Evolutionary conservation across 2,888 invertebrate species (phyloP), one percentile per base, ranked within the genome.

Genomic region (Phengaris arion): DNA sequence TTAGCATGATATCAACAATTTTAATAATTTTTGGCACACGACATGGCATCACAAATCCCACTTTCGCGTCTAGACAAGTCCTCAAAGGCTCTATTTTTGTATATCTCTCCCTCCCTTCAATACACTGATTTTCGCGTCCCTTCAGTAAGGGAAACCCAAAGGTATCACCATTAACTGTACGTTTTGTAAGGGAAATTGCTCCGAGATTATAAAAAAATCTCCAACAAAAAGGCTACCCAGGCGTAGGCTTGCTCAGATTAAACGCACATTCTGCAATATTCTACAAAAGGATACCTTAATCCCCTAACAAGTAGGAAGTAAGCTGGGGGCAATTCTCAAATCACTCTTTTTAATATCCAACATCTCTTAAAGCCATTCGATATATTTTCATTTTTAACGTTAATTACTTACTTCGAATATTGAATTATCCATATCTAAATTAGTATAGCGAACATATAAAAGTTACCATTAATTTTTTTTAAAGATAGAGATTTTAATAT

Each of bases 271-370:
- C 90, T 88, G 92, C 92, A 88, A 92, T 92, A 91, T 92, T 84
- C 88, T 85, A 92, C 92, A 91, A 93, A 92, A 92, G 91, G 90
- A 89, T 92, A 92, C 92, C 92, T 92, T 93, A 91, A 93, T 92
- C 91, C 48, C 90, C 83, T 87, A 85, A 88, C 91, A 92, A 92
- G 92, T 91, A 87, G 90, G 87, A 88, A 88, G 88, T 85, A 85
- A 85, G 86, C 86, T 83, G 79, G 85, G 83, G 82, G 83, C 84
- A 84, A 90, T 89, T 87, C 84, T 83, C 83, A 81, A 82, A 87
- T 82, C 84, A 81, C 85, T 85, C 84, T 81, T 82, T 79, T 76
- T 77, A 77, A 75, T 78, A 76, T 52, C 52, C 13, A 22, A 72
- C 72, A 35, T 48, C 3, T 22, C 13, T 35, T 35, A 12, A 35